These are phyloP conservation scores for Aldrovandia affinis DNA, from an alignment of 2,797 vertebrate genomes.

Conservation along the genomic window DNA sequence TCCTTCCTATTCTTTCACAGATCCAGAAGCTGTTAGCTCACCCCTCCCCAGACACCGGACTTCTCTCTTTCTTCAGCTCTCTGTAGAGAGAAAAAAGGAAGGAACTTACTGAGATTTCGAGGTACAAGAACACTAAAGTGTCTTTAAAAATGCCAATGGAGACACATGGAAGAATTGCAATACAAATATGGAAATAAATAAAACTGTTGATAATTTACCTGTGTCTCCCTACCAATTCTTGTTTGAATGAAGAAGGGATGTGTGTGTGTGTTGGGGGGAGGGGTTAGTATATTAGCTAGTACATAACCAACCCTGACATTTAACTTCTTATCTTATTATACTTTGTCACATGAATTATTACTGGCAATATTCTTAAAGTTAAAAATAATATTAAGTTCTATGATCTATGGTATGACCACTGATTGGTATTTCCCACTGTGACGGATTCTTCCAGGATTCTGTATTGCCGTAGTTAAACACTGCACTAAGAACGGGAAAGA, in stretches of 20 bases:
- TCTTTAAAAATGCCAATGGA: not conserved
- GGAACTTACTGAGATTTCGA: not conserved
- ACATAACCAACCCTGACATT: not conserved
- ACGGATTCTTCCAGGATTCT: not conserved
- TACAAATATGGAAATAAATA: conserved; percentile 10
- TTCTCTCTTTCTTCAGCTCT: conserved; percentile 72
- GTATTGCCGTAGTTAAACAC: not conserved
- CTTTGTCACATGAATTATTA: not conserved
- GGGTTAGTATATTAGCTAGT: not conserved
- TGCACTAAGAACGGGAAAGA: not conserved
- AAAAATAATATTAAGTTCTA: not conserved
- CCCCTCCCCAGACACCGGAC: conserved; percentile 75
- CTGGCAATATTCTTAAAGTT: not conserved
- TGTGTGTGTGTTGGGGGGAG: not conserved
- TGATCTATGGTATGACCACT: not conserved
- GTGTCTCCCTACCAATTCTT: not conserved
- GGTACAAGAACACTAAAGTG: not conserved
- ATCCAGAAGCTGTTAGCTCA: conserved; percentile 76
- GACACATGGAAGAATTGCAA: not conserved
- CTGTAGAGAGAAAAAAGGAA: conserved; percentile 57
- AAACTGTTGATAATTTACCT: not conserved
- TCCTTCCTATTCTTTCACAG: conserved; percentile 43
- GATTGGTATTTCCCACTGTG: not conserved
- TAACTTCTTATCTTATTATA: too few relatives aligned
- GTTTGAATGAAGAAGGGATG: conserved; percentile 1